Evolutionary conservation across 2,797 vertebrate genomes (phyloP), one percentile per base, ranked within the genome.

Genomic region (Hephaestus fuliginosus): DNA sequence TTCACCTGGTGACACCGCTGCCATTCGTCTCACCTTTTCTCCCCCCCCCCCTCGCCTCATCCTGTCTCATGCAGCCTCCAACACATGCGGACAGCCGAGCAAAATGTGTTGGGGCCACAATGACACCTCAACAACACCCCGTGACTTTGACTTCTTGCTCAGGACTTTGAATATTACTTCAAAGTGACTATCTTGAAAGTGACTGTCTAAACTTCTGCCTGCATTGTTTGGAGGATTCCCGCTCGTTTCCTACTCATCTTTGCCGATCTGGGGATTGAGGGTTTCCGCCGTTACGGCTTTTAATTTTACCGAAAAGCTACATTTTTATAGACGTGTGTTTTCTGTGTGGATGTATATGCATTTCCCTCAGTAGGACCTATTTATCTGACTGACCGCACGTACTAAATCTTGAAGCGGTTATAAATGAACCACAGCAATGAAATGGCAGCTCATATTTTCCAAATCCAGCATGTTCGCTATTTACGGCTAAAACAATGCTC

Each of bases 391-490:
- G 69, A 78, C 82, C 76, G 78, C 80, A 70, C 84, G 63, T 78
- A 76, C 58, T 90, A 86, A 89, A 91, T 89, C 81, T 71, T 71
- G 10, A 64, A 55, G 71, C 56, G 61, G 71, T 67, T 82, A 46
- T 89, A 84, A 86, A 88, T 87, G 43, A 83, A 88, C 65, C 44
- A 11, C 66, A 60, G 86, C 80, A 72, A 44, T 74, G 83, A 86
- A 90, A 78, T 33, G 64, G 66, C 72, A 43, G 84, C 67, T 91
- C 86, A 90, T 81, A 86, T 82, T 92, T 93, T 93, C 90, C 90
- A 75, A 80, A 79, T 76, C 83, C 64, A 76, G n/a, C 80, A 67
- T 78, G 60, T 83, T 82, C 14, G 11, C 58, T 82, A 61, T 90
- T 86, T 87, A 51, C 71, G 74, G 62, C 68, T 81, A 66, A 88